These are phyloP conservation scores for Diadophis punctatus DNA, from an alignment of 2,113 vertebrate genomes.

Conservation along the genomic window DNA sequence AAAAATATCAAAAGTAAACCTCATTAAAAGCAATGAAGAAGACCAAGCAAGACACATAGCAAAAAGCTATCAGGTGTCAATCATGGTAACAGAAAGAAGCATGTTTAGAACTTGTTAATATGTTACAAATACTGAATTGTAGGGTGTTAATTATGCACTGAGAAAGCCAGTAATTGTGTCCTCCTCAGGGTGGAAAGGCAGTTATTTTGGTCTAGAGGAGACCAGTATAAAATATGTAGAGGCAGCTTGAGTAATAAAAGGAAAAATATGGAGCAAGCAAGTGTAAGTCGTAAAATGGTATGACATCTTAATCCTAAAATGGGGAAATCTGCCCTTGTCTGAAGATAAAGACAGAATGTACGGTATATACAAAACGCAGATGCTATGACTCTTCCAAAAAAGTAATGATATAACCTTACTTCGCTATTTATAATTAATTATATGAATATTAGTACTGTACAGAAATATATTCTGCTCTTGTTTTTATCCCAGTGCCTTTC, in stretches of 20 bases:
- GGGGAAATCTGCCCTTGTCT: background rate
- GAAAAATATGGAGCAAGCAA: background rate
- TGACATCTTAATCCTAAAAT: background rate
- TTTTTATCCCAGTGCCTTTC: background rate
- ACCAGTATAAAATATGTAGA: background rate
- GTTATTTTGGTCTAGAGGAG: background rate
- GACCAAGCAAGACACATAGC: slow-evolving; percentile 35
- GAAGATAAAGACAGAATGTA: background rate
- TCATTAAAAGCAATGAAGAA: slow-evolving; percentile 3
- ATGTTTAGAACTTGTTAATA: slow-evolving; percentile 40
- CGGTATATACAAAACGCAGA: background rate
- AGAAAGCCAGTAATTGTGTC: slow-evolving; percentile 46
- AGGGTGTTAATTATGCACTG: slow-evolving; percentile 50
- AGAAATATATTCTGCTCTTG: background rate
- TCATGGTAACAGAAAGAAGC: slow-evolving; percentile 55
- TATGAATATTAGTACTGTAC: background rate
- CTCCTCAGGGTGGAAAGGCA: slow-evolving; percentile 10
- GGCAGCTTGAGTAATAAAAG: background rate
- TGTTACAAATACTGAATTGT: slow-evolving; percentile 41
- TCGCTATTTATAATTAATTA: background rate
- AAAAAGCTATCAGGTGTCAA: slow-evolving; percentile 56
- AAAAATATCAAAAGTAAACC: background rate
- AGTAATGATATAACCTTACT: background rate
- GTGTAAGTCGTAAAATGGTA: background rate
- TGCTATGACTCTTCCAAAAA: background rate